Conservation (phyloP, 2,797 vertebrate species). For the Tragopan temminckii region DNA sequence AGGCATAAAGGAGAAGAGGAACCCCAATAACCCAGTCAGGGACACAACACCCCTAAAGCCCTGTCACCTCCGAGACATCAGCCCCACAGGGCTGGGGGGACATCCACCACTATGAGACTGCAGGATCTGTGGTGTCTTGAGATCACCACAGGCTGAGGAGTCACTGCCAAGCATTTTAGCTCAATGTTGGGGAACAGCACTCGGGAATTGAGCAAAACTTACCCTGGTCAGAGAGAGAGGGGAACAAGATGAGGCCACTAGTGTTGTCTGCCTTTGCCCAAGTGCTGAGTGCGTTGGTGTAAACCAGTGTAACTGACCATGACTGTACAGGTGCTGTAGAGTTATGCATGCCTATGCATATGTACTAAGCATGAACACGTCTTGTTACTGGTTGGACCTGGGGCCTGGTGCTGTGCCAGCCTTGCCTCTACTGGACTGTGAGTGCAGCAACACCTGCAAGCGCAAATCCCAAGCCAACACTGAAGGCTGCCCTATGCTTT, state of each 20-base stretch:
- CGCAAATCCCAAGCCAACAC: not conserved
- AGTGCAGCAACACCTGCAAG: not conserved
- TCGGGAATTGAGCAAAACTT: not conserved
- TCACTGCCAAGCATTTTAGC: not conserved
- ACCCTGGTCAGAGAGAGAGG: not conserved
- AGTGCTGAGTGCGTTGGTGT: not conserved
- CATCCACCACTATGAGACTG: not conserved
- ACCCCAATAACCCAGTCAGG: not conserved
- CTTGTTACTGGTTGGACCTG: not conserved
- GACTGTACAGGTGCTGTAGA: accelerated
- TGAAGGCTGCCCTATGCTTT: not conserved
- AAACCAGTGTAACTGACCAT: not conserved
- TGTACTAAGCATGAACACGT: too few species aligned
- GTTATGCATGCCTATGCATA: accelerated
- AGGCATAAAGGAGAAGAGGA: not conserved
- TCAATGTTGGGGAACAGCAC: not conserved
- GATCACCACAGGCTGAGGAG: not conserved
- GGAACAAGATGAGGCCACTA: not conserved
- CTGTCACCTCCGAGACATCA: accelerated
- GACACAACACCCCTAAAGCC: not conserved
- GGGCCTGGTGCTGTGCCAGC: not conserved
- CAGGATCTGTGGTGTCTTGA: not conserved
- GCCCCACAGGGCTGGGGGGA: accelerated
- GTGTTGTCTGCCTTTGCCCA: not conserved
- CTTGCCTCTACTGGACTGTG: accelerated